Evolutionary conservation across 2,797 vertebrate genomes (phyloP).

Genomic region (Myotis planiceps): DNA sequence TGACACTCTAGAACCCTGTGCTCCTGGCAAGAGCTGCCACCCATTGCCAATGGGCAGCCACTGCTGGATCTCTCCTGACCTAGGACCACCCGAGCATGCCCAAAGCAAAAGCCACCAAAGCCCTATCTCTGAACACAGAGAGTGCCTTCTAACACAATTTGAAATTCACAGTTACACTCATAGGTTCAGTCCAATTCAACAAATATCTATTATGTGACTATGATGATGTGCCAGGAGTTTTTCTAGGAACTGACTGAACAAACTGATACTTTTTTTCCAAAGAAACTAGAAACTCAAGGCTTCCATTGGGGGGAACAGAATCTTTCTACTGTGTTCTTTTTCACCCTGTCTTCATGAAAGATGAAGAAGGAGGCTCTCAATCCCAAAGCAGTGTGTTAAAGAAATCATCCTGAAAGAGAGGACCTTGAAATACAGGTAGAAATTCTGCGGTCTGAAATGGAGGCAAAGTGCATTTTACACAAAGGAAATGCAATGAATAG

Average conservation of each 20-base stretch:
- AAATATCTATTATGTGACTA: neutral
- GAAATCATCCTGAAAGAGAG: neutral
- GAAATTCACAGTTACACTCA: neutral
- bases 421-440: neutral
- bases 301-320: neutral
- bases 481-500: neutral
- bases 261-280: neutral
- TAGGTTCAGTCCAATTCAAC: neutral
- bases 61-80: neutral
- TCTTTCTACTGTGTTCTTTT: neutral
- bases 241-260: neutral
- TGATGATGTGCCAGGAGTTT: neutral
- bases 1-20: neutral
- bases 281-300: conserved; percentile 20
- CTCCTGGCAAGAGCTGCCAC: neutral
- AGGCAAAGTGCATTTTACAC: neutral
- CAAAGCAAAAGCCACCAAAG: neutral
- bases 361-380: neutral
- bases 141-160: neutral
- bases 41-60: neutral
- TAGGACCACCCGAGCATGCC: accelerated
- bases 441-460: neutral
- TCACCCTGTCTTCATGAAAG: neutral
- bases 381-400: neutral
- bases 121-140: neutral